Evolutionary conservation across 2,797 vertebrate species (phyloP).

Genomic region (Hydrolagus colliei): DNA sequence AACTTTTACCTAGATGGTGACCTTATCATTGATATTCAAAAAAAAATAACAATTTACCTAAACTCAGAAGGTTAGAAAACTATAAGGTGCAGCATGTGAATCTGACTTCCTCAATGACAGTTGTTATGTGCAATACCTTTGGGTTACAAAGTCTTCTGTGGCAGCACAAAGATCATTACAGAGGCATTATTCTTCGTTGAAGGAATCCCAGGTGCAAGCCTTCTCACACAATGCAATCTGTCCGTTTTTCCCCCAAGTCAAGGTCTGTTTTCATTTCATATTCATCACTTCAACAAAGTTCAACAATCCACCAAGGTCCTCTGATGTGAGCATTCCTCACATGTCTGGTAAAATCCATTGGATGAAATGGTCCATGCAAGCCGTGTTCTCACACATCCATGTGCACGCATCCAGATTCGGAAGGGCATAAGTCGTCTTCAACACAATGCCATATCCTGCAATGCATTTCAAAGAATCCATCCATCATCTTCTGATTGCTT

Average conservation of each 20-base stretch:
- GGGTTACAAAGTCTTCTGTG: constrained; percentile 11
- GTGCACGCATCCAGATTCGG: constrained; percentile 21
- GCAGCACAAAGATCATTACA: constrained; percentile 7
- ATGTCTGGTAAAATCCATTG: constrained; percentile 4
- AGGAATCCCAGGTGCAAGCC: constrained; percentile 18
- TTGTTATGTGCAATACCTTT: constrained; percentile 28
- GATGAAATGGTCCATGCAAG: constrained; percentile 29
- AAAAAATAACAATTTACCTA: constrained; percentile 28
- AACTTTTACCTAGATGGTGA: constrained; percentile 80
- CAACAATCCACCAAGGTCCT: constrained; percentile 15
- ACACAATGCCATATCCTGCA: constrained; percentile 5
- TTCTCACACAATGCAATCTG: background rate
- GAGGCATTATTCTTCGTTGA: background rate
- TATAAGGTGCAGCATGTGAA: constrained; percentile 76
- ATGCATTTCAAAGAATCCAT: constrained; percentile 13
- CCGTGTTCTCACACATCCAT: background rate
- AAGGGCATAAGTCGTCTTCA: constrained; percentile 18
- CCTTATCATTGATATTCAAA: constrained; percentile 51
- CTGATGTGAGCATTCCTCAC: background rate
- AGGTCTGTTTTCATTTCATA: background rate
- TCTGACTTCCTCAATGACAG: constrained; percentile 78
- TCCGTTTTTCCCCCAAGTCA: background rate
- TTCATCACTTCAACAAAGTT: constrained; percentile 10
- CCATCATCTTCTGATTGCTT: constrained; percentile 10
- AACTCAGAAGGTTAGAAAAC: constrained; percentile 69